Base-by-base conservation (phyloP, 2,888 invertebrate species). In the Leucophora obtusa region DNA sequence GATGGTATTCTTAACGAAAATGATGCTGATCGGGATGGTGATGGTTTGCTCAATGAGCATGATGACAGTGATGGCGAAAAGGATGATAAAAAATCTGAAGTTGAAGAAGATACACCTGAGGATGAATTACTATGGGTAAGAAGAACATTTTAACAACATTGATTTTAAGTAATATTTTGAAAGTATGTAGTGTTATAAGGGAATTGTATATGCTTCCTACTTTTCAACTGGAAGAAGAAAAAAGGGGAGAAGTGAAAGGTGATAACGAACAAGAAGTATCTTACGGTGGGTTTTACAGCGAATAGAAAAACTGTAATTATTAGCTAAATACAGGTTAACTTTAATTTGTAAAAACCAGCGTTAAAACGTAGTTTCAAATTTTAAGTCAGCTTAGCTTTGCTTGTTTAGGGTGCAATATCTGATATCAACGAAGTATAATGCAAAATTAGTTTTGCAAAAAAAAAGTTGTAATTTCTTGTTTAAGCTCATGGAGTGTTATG, bases 81-180 rank as follows among this genome's bases (percentile, higher is more conserved):
- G 14, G 84, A 83, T 54, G 79, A 78, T 51, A 78, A 68, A 18
- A 54, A 60, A 50, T 65, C 78, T 17, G 85, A 84, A 14, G 73
- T 70, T 10, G 84, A 84, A 0, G 86, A 85, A 0, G 84, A 85
- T 28, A 89, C 86, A 66, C 93, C 93, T n/a, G 93, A 93, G 88
- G 93, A 94, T 88, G 94, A 93, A 84, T 89, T 93, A 83, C 91
- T 93, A 83, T 91, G 92, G 90, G 93, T 93, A 89, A 88, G 90
- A 78, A 43, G 21, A 21, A 2, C 2, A 21, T 21, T 21, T 21
- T 21, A 43, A n/a, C 43, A 47, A 47, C 1, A 47, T n/a, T n/a
- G 24, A 17, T 43, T 21, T 38, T 54, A 58, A 14, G 14, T 14
- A 14, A 47, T 47, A n/a, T 38, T 38, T 38, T 38, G 11, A n/a